Percentiles rank a stretch among this genome's conserved stretches.
These are phyloP conservation scores for Ephialtes manifestator DNA, from an alignment of 2,888 invertebrate species.

Conservation along the genomic window DNA sequence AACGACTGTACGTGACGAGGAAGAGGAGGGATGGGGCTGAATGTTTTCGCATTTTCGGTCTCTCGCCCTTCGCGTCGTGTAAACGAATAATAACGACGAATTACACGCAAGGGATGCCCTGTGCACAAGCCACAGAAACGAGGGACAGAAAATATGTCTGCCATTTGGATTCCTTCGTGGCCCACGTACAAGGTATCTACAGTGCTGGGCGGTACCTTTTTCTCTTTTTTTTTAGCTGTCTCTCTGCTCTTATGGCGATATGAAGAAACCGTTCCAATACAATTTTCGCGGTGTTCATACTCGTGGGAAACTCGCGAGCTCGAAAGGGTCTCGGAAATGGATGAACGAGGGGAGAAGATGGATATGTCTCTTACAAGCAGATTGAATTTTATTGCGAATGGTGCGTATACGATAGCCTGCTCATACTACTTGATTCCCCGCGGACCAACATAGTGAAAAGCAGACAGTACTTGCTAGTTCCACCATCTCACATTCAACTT, in stretches of 20 bases:
- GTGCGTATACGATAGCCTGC: slow-evolving; percentile 43
- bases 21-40: slow-evolving; percentile 27
- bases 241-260: slow-evolving; percentile 24
- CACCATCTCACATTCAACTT: slow-evolving; percentile 55
- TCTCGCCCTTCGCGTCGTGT: slow-evolving; percentile 71
- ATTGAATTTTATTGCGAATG: slow-evolving; percentile 65
- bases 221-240: slow-evolving; percentile 35
- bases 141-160: slow-evolving; percentile 75
- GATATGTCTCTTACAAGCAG: slow-evolving; percentile 57
- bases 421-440: slow-evolving; percentile 29
- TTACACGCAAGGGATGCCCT: slow-evolving; percentile 73
- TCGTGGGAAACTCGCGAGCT: slow-evolving; percentile 40
- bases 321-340: slow-evolving; percentile 47
- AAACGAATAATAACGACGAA: slow-evolving; percentile 84
- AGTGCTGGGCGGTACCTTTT: slow-evolving; percentile 27
- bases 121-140: slow-evolving; percentile 40
- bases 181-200: slow-evolving; percentile 27
- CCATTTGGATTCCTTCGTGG: slow-evolving; percentile 74
- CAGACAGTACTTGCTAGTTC: neutral
- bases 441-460: neutral
- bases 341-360: slow-evolving; percentile 48
- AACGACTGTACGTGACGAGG: slow-evolving; percentile 48
- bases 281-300: slow-evolving; percentile 49
- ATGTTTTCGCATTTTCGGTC: slow-evolving; percentile 69
- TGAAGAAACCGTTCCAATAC: slow-evolving; percentile 45